A percentile compares a stretch with the other conserved stretches of the same genome.
Conservation (phyloP, 2,888 invertebrate genomes). For the Metallyticus violacea region DNA sequence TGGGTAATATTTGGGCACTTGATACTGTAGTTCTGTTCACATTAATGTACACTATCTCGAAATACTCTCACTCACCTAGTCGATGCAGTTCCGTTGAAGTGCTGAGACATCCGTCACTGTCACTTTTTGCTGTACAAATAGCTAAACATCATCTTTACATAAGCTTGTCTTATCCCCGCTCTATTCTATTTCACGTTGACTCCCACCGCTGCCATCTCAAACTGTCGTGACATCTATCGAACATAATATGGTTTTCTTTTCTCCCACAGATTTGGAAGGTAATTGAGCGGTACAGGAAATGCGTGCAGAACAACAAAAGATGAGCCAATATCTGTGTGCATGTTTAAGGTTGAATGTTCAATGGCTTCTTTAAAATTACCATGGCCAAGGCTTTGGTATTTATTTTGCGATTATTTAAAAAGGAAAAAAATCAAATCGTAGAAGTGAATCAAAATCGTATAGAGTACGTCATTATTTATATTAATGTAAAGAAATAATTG, state of each 20-base stretch:
- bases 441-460: no score
- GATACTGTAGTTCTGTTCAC: no score
- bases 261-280: background rate
- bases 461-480: no score
- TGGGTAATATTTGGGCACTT: no score
- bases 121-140: background rate
- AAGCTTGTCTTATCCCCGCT: background rate
- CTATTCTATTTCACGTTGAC: background rate
- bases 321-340: background rate
- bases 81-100: no score
- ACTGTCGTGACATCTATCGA: background rate
- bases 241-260: background rate
- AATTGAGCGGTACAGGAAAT: background rate
- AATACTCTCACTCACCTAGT: no score
- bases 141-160: background rate
- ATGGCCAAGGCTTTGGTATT: background rate
- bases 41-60: no score
- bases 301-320: background rate
- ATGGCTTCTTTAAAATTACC: background rate
- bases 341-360: background rate
- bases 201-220: background rate
- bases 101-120: no score
- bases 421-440: no score
- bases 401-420: no score
- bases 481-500: no score